Evolutionary conservation across 2,797 vertebrate genomes (phyloP).

Genomic region (Pangasius krempfi): DNA sequence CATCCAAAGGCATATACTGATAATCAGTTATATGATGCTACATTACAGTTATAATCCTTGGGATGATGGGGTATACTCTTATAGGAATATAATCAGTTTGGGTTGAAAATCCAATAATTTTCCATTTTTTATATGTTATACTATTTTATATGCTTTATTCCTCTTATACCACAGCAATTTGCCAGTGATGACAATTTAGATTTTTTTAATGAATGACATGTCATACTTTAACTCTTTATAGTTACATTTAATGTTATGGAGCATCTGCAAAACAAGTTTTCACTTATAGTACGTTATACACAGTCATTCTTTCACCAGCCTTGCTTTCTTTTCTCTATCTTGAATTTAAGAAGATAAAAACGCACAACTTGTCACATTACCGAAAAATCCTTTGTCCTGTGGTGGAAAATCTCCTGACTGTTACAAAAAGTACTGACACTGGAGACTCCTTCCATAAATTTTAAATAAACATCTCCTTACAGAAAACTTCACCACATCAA

Average conservation of each 20-base stretch:
- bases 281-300: neutral
- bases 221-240: neutral
- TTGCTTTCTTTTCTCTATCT: neutral
- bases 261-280: neutral
- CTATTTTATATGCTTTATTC: too few relatives aligned
- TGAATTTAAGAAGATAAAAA: neutral
- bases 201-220: neutral
- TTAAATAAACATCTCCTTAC: neutral
- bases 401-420: neutral
- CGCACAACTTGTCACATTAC: neutral
- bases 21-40: neutral
- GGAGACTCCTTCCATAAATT: neutral
- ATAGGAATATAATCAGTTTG: neutral
- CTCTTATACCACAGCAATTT: neutral
- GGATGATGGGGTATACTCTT: neutral
- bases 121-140: too few relatives aligned
- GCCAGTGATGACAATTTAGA: neutral
- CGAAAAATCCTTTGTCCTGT: neutral
- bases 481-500: neutral
- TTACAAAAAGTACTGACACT: neutral
- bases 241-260: neutral
- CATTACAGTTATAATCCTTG: neutral
- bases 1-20: neutral
- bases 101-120: neutral
- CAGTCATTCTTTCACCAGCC: neutral